A percentile compares a stretch with the other conserved stretches of the same genome.
Conservation (phyloP, 2,888 invertebrate species). For the Rhagophthalmus giganteus region DNA sequence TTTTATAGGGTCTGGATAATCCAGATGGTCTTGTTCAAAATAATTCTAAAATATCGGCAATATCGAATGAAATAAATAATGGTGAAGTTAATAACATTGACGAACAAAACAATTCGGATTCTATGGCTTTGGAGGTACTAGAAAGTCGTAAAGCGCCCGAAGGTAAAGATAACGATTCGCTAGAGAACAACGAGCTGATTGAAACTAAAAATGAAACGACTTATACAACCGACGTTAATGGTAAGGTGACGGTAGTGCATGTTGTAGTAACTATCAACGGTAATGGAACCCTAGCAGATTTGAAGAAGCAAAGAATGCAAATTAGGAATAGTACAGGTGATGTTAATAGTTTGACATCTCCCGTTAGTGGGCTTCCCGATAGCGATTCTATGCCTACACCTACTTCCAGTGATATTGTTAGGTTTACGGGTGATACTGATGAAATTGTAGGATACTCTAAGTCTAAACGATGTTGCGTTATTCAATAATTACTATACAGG, state of each 20-base stretch:
- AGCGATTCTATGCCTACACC: constrained; percentile 55
- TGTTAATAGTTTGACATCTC: constrained; percentile 48
- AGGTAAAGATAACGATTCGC: constrained; percentile 78
- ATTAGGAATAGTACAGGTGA: constrained; percentile 69
- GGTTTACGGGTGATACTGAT: constrained; percentile 72
- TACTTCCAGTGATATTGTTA: constrained; percentile 59
- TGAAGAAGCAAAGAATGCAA: constrained; percentile 90
- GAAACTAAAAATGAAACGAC: constrained; percentile 59
- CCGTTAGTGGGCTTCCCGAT: constrained; percentile 55
- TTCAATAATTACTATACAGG: constrained; percentile 61
- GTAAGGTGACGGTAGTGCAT: constrained; percentile 54
- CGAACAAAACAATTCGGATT: constrained; percentile 17
- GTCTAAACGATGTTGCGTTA: constrained; percentile 72
- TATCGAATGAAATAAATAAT: constrained; percentile 31
- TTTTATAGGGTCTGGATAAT: constrained; percentile 45
- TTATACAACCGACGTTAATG: constrained; percentile 73
- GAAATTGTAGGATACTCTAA: constrained; percentile 75
- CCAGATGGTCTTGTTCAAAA: constrained; percentile 31
- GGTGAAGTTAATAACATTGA: constrained; percentile 28
- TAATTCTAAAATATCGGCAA: constrained; percentile 14
- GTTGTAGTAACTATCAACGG: constrained; percentile 80
- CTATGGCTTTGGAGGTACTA: constrained; percentile 34
- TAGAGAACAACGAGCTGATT: constrained; percentile 64
- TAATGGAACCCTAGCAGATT: constrained; percentile 80
- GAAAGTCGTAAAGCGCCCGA: constrained; percentile 72